Evolutionary conservation across 2,888 invertebrate species (phyloP), one percentile per base, ranked within the genome.

Genomic region (Diploptera punctata): DNA sequence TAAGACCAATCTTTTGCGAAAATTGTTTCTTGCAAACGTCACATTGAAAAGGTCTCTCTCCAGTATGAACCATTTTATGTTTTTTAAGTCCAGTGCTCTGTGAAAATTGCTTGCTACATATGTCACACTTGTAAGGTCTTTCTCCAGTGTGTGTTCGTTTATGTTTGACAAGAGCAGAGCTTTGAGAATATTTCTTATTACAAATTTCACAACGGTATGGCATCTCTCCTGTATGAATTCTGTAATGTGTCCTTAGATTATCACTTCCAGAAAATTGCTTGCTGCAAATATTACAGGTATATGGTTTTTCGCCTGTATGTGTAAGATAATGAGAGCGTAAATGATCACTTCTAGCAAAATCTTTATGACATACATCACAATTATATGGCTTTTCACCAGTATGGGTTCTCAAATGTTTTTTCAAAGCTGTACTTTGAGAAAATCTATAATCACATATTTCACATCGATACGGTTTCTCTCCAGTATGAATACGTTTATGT

Each of bases 281-380:
- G 33, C 44, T 60, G n/a, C 69, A 61, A 43, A 54, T 38, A n/a
- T 44, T n/a, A 13, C 69, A 69, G 29, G n/a, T 24, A 3, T 60
- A 19, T 1, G 61, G 60, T 60, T 60, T 69, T 26, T 69, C 69
- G 5, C 29, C 38, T n/a, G 69, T 60, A 43, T 69, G 69, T 26
- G 38, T 65, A 29, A 21, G 57, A n/a, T 24, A 29, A 57, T 57
- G 57, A 16, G 57, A 24, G 26, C 26, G 26, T 0, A 57, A 29
- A 26, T 24, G 21, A 9, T 21, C 21, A 13, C 24, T 57, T 2
- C 24, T 26, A 3, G 57, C 21, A 9, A 57, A 57, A n/a, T 24
- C 29, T 29, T 57, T 57, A 57, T 57, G 26, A 16, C 57, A 57
- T 1, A 29, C 57, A 10, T 13, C 29, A 24, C 57, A 57, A 29